Evolutionary conservation across 2,797 vertebrate species (phyloP).

Genomic region (Setipinna tenuifilis): DNA sequence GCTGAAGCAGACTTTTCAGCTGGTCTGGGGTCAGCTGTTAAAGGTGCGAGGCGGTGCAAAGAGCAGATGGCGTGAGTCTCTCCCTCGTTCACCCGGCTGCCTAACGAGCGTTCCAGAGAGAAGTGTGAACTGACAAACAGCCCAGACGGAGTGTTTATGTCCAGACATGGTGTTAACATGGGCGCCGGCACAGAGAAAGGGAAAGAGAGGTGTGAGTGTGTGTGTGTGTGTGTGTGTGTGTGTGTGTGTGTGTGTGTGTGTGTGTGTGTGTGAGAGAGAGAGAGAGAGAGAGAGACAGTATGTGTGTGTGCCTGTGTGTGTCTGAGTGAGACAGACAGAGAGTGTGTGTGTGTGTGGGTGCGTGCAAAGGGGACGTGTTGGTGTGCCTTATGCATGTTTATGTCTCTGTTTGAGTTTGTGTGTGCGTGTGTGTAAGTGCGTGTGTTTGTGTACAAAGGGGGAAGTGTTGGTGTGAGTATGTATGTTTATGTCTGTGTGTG

Average conservation of each 20-base stretch:
- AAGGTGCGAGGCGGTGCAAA: constrained; percentile 5
- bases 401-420: background rate
- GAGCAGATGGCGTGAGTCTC: constrained; percentile 6
- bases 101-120: constrained; percentile 42
- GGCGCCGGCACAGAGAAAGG: background rate
- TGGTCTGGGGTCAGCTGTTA: constrained; percentile 6
- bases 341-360: background rate
- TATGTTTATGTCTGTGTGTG: background rate
- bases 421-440: background rate
- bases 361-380: background rate
- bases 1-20: background rate
- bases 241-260: constrained; percentile 15
- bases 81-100: constrained; percentile 35
- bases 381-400: background rate
- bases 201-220: constrained; percentile 15
- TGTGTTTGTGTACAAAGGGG: background rate
- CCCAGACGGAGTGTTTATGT: constrained; percentile 55
- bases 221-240: constrained; percentile 10
- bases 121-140: constrained; percentile 65
- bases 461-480: background rate
- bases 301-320: background rate
- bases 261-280: background rate
- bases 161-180: constrained; percentile 31
- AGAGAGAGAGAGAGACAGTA: no score
- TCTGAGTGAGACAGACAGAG: no score